These are phyloP conservation scores for Anguilla marmorata DNA, from an alignment of 2,797 vertebrate species.

Conservation along the genomic window DNA sequence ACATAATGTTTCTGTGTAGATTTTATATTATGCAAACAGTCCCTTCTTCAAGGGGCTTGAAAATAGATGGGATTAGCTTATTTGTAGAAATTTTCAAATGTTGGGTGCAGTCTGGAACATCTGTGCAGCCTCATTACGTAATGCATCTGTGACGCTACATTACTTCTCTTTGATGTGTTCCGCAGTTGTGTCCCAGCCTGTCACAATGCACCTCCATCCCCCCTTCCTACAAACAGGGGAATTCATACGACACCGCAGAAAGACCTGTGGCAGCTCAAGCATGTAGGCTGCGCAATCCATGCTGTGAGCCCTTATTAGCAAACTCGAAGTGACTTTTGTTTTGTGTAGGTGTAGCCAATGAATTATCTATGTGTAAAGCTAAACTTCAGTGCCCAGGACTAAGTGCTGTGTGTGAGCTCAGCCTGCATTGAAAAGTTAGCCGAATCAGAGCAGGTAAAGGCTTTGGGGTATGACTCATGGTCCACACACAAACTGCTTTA, in stretches of 20 bases:
- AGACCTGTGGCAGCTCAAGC: slow-evolving; percentile 22
- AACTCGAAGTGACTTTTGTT: slow-evolving; percentile 25
- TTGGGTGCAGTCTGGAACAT: not conserved
- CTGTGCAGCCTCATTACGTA: not conserved
- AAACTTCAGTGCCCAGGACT: not conserved
- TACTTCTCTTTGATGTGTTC: not conserved
- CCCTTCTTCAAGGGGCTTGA: not conserved
- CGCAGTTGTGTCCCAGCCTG: slow-evolving; percentile 5
- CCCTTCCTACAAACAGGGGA: not conserved
- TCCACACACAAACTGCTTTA: not conserved
- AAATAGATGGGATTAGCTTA: not conserved
- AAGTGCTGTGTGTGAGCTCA: not conserved
- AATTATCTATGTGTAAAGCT: slow-evolving; percentile 4
- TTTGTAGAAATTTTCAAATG: not conserved
- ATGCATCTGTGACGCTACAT: not conserved
- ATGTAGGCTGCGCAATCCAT: slow-evolving; percentile 18
- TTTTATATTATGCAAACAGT: not conserved
- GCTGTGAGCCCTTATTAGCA: slow-evolving; percentile 31
- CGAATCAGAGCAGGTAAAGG: not conserved
- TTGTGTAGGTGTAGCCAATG: slow-evolving; percentile 11
- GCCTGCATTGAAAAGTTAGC: not conserved
- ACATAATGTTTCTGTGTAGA: not conserved
- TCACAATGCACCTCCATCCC: not conserved
- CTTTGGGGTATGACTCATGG: not conserved
- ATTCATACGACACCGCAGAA: not conserved